Evolutionary conservation across 2,888 invertebrate species (phyloP).

Genomic region (Idaea aversata): DNA sequence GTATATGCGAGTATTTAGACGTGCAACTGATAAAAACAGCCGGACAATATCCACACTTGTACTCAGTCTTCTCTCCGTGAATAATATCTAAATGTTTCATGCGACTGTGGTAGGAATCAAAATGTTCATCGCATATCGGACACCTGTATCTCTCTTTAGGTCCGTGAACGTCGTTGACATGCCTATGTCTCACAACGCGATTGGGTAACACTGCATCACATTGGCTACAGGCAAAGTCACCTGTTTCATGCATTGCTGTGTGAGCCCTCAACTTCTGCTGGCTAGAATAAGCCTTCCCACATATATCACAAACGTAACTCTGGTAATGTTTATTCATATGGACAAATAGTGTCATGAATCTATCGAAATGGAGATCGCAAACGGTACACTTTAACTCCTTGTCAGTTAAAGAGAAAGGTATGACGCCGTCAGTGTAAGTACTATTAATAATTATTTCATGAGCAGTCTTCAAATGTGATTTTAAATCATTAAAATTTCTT

Average conservation of each 20-base stretch:
- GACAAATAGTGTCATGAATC: slow-evolving; percentile 47
- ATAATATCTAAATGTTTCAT: slow-evolving; percentile 47
- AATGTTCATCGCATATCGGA: slow-evolving; percentile 50
- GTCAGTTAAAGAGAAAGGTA: slow-evolving; percentile 52
- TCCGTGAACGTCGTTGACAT: slow-evolving; percentile 44
- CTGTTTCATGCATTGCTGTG: slow-evolving; percentile 53
- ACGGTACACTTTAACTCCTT: slow-evolving; percentile 50
- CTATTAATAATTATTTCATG: slow-evolving; percentile 41
- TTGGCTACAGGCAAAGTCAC: slow-evolving; percentile 60
- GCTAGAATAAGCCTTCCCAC: slow-evolving; percentile 70
- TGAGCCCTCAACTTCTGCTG: slow-evolving; percentile 65
- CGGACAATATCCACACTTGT: slow-evolving; percentile 48
- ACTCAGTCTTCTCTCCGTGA: slow-evolving; percentile 52
- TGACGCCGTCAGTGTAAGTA: slow-evolving; percentile 48
- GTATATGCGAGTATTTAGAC: slow-evolving; percentile 59
- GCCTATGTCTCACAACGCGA: slow-evolving; percentile 43
- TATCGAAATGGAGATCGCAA: slow-evolving; percentile 43
- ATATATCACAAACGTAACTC: slow-evolving; percentile 63
- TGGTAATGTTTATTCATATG: slow-evolving; percentile 72
- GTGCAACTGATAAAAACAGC: slow-evolving; percentile 53
- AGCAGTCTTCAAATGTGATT: slow-evolving; percentile 41
- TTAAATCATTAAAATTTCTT: slow-evolving; percentile 39
- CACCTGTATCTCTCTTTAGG: slow-evolving; percentile 53
- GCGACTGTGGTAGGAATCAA: slow-evolving; percentile 50
- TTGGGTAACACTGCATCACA: slow-evolving; percentile 61